These are phyloP conservation scores for Micrasema minimum DNA, from an alignment of 1,140 invertebrate genomes.

Conservation along the genomic window DNA sequence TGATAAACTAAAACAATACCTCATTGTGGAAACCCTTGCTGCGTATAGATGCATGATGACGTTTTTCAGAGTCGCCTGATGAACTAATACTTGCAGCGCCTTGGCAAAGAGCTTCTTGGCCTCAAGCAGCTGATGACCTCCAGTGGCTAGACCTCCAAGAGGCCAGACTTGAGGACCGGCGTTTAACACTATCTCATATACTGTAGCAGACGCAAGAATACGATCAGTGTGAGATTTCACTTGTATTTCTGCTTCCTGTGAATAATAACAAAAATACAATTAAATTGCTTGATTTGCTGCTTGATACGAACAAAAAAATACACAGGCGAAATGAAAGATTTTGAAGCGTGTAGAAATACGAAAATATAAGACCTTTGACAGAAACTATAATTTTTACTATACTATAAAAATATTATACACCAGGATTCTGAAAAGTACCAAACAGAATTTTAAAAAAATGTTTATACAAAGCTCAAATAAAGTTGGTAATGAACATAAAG, in stretches of 20 bases:
- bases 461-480: too few relatives aligned
- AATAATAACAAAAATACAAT: neutral
- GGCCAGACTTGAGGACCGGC: slow-evolving; percentile 48
- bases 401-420: too few relatives aligned
- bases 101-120: slow-evolving; percentile 61
- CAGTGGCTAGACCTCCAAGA: slow-evolving; percentile 59
- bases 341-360: too few relatives aligned
- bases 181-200: slow-evolving; percentile 56
- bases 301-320: too few relatives aligned
- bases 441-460: too few relatives aligned
- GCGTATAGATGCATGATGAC: slow-evolving; percentile 59
- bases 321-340: too few relatives aligned
- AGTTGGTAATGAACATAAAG: too few relatives aligned
- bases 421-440: too few relatives aligned
- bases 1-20: too few relatives aligned
- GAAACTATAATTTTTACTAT: too few relatives aligned
- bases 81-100: slow-evolving; percentile 58
- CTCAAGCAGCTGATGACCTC: slow-evolving; percentile 60
- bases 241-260: slow-evolving; percentile 13
- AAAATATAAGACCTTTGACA: too few relatives aligned
- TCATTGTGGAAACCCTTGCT: slow-evolving; percentile 58
- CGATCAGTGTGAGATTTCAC: neutral
- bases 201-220: neutral
- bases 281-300: too few relatives aligned
- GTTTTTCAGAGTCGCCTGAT: slow-evolving; percentile 61